Conservation (phyloP, 2,888 invertebrate species). For the Megastigmus dorsalis region DNA sequence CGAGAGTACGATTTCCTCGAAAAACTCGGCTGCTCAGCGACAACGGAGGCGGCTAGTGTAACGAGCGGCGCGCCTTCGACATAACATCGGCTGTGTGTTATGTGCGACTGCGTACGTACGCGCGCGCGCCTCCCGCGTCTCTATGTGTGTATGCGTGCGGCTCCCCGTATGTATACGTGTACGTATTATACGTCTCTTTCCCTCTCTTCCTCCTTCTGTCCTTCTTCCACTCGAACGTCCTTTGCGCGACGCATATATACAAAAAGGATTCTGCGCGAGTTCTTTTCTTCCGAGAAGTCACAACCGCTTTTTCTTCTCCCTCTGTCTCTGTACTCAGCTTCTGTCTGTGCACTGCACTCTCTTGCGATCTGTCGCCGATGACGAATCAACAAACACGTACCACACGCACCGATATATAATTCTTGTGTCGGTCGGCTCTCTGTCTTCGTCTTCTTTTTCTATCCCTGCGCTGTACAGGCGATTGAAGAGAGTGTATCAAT, state of each 20-base stretch:
- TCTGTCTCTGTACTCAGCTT: too few species aligned
- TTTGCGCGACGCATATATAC: too few species aligned
- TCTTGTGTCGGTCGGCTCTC: background rate
- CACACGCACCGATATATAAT: background rate
- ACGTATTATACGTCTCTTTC: background rate
- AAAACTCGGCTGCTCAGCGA: too few species aligned
- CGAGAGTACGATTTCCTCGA: slow-evolving; percentile 8
- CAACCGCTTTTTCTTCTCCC: too few species aligned
- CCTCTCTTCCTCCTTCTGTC: slow-evolving; percentile 1
- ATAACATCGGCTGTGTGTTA: slow-evolving; percentile 60
- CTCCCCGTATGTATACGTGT: background rate
- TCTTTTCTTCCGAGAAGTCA: too few species aligned
- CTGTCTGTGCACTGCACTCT: too few species aligned
- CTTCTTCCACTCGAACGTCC: slow-evolving; percentile 54
- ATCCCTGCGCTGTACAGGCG: background rate
- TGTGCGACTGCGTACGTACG: slow-evolving; percentile 53
- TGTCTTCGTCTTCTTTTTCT: background rate
- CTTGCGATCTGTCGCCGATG: slow-evolving; percentile 51
- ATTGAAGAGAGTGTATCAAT: background rate
- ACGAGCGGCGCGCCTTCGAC: slow-evolving; percentile 50
- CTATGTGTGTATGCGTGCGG: background rate
- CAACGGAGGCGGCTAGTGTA: slow-evolving; percentile 17
- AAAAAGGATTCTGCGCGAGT: too few species aligned
- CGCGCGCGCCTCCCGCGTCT: slow-evolving; percentile 58
- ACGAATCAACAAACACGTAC: slow-evolving; percentile 48